A percentile compares a stretch with the other conserved stretches of the same genome.
These are phyloP conservation scores for Magallana angulata DNA, from an alignment of 1,140 invertebrate genomes.

Conservation along the genomic window DNA sequence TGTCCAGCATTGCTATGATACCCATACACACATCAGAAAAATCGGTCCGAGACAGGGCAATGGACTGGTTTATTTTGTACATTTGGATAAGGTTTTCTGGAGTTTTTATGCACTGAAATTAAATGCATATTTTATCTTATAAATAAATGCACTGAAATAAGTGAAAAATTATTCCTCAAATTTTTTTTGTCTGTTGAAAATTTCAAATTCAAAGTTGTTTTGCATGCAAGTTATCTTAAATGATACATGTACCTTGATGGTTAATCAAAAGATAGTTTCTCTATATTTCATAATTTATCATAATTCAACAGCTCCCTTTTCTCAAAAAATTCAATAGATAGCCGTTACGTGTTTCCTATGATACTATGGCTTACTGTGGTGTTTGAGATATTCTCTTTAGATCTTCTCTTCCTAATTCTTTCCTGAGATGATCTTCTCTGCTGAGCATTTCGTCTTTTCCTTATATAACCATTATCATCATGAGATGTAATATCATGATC, in stretches of 20 bases:
- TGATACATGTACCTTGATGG: too few species aligned
- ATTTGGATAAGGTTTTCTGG: not conserved
- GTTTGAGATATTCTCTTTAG: not conserved
- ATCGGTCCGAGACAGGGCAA: not conserved
- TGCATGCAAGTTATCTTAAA: too few species aligned
- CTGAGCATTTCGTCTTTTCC: too few species aligned
- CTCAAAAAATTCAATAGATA: too few species aligned
- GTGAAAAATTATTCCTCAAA: too few species aligned
- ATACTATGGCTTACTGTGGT: not conserved
- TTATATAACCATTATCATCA: too few species aligned
- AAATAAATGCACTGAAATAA: not conserved
- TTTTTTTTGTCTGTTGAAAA: too few species aligned
- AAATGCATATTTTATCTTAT: not conserved
- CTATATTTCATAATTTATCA: too few species aligned
- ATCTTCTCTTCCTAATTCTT: not conserved
- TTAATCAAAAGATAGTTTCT: too few species aligned
- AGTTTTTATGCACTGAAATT: conserved; percentile 13
- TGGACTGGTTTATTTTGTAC: not conserved
- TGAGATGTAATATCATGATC: not conserved
- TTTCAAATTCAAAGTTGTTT: too few species aligned
- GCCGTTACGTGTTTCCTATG: too few species aligned
- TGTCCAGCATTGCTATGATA: not conserved
- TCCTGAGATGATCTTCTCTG: not conserved
- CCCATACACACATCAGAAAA: not conserved
- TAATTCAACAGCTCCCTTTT: too few species aligned